Base-by-base conservation (phyloP, 1,140 invertebrate genomes). In the Saccostrea echinata region DNA sequence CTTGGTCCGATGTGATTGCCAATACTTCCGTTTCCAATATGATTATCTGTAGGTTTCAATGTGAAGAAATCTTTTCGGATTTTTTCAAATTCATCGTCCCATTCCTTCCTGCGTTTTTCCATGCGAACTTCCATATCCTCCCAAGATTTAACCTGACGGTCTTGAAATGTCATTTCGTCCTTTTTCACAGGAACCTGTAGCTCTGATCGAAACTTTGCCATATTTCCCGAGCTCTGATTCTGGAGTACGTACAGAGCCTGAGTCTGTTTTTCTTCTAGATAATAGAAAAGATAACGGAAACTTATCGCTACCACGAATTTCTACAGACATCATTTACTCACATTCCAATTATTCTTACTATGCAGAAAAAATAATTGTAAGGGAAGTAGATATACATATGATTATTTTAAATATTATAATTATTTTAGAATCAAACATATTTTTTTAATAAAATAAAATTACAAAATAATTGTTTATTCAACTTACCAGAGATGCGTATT, bases 51-150 rank as follows among this genome's bases (percentile, higher is more conserved):
- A 3, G 94, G 94, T 89, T 94, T 94, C 35, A 95, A 88, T 18
- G 92, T 92, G 86, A 94, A 94, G 90, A 95, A 95, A 82, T 95
- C 94, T 24, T 92, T 92, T 18, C 93, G 86, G 92, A 95, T 94
- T 57, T 90, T 90, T 30, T 93, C 93, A 85, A 95, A 94, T 86
- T 95, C 94, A n/a, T 93, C 91, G 76, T 93, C 93, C 94, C 94
- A 95, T 89, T 94, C 91, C 76, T 91, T 93, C 53, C 92, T 90
- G 2, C 93, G 88, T 84, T 93, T 90, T 51, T 93, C 92, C 93
- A 94, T 94, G 21, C 92, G 90, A 30, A 88, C 87, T 82, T 95
- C 92, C 91, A 94, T 92, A 82, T 94, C 92, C 68, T 91, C 92
- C 93, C 94, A 95, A 64, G 93, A 91, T 83, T 92, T 92, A 35